Evolutionary conservation across 2,888 invertebrate genomes (phyloP).

Genomic region (Trissolcus brochymenae): DNA sequence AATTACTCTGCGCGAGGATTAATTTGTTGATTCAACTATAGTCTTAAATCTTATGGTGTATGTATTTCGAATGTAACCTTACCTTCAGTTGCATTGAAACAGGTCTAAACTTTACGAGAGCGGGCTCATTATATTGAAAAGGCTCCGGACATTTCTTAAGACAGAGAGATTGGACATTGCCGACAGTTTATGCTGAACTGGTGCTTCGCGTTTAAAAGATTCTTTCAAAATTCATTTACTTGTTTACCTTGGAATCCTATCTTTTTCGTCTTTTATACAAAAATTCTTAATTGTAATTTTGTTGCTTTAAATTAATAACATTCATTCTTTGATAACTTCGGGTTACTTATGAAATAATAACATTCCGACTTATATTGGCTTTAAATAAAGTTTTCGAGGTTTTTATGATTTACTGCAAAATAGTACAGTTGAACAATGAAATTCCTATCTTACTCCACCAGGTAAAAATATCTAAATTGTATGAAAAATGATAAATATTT

Average conservation of each 20-base stretch:
- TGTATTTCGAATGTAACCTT: conserved; percentile 41
- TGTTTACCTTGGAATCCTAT: conserved; percentile 42
- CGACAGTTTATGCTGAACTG: conserved; percentile 48
- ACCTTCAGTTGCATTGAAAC: conserved; percentile 59
- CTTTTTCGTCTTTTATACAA: conserved; percentile 18
- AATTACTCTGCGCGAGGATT: conserved; percentile 5
- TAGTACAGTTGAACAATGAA: too few species aligned
- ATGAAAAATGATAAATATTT: too few species aligned
- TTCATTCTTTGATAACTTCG: too few species aligned
- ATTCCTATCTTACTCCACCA: too few species aligned
- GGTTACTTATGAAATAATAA: too few species aligned
- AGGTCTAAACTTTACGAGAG: conserved; percentile 60
- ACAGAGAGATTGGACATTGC: conserved; percentile 57
- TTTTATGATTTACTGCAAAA: too few species aligned
- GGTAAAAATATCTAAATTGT: too few species aligned
- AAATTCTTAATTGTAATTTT: conserved; percentile 1
- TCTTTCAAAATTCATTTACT: conserved; percentile 44
- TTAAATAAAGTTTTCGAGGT: too few species aligned
- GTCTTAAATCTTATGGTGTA: conserved; percentile 26
- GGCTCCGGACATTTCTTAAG: conserved; percentile 61
- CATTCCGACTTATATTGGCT: too few species aligned
- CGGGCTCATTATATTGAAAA: conserved; percentile 61
- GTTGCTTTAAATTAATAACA: background rate
- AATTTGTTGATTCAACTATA: conserved; percentile 25
- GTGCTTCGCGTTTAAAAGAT: conserved; percentile 30